Conservation (phyloP, 1,140 invertebrate species). For the Holotrichia oblita region DNA sequence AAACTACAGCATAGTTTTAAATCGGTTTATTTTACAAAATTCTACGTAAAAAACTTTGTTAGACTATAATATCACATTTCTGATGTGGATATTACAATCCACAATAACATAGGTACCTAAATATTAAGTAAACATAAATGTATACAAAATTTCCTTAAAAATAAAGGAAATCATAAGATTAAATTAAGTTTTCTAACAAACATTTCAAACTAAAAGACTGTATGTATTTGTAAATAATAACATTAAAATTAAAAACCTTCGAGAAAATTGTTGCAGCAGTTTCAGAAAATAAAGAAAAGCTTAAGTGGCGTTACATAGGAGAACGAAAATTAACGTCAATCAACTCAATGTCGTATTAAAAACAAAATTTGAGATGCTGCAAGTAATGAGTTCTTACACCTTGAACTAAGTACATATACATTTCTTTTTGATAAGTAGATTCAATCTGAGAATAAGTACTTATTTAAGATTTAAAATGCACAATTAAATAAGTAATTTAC, state of each 20-base stretch:
- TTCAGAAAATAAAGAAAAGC: neutral
- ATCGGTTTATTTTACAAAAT: slow-evolving; percentile 38
- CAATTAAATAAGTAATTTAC: no score
- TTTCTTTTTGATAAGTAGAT: no score
- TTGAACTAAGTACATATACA: no score
- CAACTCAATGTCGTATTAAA: no score
- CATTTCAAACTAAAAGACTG: neutral
- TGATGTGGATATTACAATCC: slow-evolving; percentile 54
- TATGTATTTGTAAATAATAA: neutral
- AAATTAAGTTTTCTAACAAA: neutral
- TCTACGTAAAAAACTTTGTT: slow-evolving; percentile 39
- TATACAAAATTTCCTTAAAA: neutral
- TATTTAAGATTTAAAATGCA: no score
- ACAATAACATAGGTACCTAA: slow-evolving; percentile 9
- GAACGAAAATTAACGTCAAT: neutral
- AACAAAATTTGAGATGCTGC: no score
- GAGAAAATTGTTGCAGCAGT: neutral
- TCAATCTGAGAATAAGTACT: no score
- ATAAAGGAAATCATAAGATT: slow-evolving; percentile 3
- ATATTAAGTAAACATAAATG: slow-evolving; percentile 4
- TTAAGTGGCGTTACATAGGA: neutral
- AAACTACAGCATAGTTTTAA: no score
- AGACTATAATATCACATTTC: slow-evolving; percentile 54
- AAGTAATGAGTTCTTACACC: no score
- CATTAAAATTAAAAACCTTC: neutral